A percentile compares a stretch with the other conserved stretches of the same genome.
Conservation (phyloP, 2,113 vertebrate species). For the Ptilorrhoa leucosticta region DNA sequence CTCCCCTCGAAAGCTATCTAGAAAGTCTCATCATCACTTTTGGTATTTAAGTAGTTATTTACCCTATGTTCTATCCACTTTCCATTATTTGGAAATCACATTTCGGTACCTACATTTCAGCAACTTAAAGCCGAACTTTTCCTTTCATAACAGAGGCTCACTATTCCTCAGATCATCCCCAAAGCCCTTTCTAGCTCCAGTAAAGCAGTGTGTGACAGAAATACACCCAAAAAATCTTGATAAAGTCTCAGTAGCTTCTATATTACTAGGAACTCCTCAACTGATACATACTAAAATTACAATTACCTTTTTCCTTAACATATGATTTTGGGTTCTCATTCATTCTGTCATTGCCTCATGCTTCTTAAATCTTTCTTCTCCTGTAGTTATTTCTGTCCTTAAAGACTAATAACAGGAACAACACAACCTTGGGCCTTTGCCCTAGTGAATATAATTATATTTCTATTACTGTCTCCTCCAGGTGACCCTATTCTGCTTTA, state of each 20-base stretch:
- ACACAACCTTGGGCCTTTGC: slow-evolving; percentile 12
- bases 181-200: background rate
- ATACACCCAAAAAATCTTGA: background rate
- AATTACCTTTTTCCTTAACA: background rate
- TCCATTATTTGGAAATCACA: background rate
- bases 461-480: slow-evolving; percentile 14
- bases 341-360: background rate
- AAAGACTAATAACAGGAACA: background rate
- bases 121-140: background rate
- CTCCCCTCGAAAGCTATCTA: background rate
- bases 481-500: slow-evolving; percentile 6
- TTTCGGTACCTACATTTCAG: background rate
- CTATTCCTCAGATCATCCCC: background rate
- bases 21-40: background rate
- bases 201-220: background rate
- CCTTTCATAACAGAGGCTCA: background rate
- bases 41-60: background rate
- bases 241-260: background rate
- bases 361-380: background rate
- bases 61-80: background rate
- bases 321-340: background rate
- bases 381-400: background rate
- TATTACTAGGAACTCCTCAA: background rate
- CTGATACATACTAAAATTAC: background rate
- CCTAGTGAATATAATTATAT: slow-evolving; percentile 1